Conservation (phyloP, 2,888 invertebrate genomes). For the Mamestra brassicae region DNA sequence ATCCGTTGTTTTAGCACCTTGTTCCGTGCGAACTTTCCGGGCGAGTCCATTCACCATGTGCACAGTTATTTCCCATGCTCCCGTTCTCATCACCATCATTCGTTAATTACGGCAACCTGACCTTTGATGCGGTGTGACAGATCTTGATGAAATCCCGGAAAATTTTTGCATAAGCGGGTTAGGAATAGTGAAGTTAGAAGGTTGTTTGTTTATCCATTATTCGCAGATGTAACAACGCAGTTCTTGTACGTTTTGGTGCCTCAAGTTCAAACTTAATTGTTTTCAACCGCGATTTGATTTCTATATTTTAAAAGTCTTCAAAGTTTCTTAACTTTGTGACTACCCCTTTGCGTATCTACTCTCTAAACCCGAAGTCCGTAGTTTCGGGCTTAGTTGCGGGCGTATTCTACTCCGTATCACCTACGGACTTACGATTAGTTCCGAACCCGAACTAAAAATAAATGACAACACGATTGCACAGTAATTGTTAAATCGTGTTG, state of each 20-base stretch:
- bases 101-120: constrained; percentile 80
- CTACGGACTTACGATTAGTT: too few relatives aligned
- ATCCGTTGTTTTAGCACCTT: constrained; percentile 58
- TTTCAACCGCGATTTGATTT: neutral
- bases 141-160: constrained; percentile 72
- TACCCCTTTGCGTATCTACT: neutral
- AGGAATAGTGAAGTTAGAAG: neutral
- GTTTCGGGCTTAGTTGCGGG: too few relatives aligned
- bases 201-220: neutral
- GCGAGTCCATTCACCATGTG: constrained; percentile 67
- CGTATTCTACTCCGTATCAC: too few relatives aligned
- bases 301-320: neutral
- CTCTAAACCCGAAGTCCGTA: too few relatives aligned
- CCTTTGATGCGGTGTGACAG: constrained; percentile 78
- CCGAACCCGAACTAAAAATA: too few relatives aligned
- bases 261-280: neutral
- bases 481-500: too few relatives aligned
- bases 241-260: neutral
- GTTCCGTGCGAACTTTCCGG: constrained; percentile 74
- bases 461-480: too few relatives aligned
- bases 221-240: neutral
- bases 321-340: neutral
- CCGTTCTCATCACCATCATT: constrained; percentile 85
- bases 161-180: constrained; percentile 58
- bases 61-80: constrained; percentile 86